Conservation (phyloP, 2,888 invertebrate species). For the Invenusta paracnida region DNA sequence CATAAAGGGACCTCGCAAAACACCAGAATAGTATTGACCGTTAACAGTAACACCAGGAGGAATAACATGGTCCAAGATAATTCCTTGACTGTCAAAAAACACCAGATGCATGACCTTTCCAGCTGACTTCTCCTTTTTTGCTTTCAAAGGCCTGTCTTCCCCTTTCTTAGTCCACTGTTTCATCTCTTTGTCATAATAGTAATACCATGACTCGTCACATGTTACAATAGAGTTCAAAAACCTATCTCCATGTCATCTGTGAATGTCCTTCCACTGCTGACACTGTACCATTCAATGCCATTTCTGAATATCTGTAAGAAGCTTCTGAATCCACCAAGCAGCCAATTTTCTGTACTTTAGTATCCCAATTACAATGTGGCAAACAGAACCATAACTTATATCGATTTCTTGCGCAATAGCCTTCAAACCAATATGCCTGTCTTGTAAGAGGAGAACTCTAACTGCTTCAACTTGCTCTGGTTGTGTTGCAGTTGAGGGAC, state of each 20-base stretch:
- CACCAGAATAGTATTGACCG: no score
- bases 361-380: not conserved
- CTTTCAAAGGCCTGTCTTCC: no score
- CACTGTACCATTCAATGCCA: not conserved
- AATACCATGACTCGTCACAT: conserved; percentile 13
- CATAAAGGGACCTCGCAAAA: no score
- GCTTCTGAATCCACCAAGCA: not conserved
- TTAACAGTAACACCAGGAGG: no score
- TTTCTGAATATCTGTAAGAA: not conserved
- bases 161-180: not conserved
- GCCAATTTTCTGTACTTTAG: conserved; percentile 5
- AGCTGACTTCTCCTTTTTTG: no score
- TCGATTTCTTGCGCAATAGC: not conserved
- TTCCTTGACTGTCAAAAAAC: no score
- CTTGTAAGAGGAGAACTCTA: not conserved
- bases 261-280: no score
- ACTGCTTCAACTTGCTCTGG: not conserved
- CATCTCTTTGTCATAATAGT: not conserved
- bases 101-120: no score
- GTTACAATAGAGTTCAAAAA: conserved; percentile 17
- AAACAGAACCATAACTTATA: not conserved
- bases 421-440: not conserved
- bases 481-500: not conserved
- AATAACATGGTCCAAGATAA: no score
- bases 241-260: conserved; percentile 12